Conservation (phyloP, 2,113 vertebrate genomes). For the Myanophis thanlyinensis region DNA sequence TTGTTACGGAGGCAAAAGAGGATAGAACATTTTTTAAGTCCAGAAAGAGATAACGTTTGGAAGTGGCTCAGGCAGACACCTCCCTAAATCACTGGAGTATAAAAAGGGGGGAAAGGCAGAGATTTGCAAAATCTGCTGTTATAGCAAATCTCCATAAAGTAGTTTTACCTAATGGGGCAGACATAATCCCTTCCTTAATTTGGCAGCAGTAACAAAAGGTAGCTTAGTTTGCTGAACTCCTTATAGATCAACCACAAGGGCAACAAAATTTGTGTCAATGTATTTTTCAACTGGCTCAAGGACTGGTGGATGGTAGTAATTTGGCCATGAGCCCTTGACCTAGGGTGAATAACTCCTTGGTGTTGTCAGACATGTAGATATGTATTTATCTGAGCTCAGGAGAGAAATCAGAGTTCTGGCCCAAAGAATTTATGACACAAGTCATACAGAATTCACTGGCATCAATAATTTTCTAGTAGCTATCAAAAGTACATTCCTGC, state of each 20-base stretch:
- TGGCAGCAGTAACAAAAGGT: neutral
- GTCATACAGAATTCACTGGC: neutral
- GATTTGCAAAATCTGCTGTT: neutral
- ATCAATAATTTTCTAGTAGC: neutral
- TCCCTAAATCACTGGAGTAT: neutral
- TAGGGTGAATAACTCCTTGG: neutral
- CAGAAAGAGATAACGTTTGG: neutral
- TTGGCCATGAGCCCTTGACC: neutral
- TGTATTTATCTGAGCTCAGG: neutral
- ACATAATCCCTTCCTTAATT: neutral
- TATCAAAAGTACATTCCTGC: neutral
- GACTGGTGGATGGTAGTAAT: neutral
- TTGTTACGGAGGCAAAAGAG: neutral
- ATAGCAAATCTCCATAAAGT: neutral
- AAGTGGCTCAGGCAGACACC: neutral
- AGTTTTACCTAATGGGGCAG: neutral
- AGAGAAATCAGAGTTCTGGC: neutral
- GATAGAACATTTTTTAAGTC: neutral
- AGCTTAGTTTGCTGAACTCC: neutral
- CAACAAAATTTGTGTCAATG: neutral
- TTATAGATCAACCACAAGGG: neutral
- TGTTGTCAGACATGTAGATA: neutral
- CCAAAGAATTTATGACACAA: neutral
- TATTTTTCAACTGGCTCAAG: neutral
- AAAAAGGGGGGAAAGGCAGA: neutral